Evolutionary conservation across 2,797 vertebrate species (phyloP).

Genomic region (Ctenopoma multispine): DNA sequence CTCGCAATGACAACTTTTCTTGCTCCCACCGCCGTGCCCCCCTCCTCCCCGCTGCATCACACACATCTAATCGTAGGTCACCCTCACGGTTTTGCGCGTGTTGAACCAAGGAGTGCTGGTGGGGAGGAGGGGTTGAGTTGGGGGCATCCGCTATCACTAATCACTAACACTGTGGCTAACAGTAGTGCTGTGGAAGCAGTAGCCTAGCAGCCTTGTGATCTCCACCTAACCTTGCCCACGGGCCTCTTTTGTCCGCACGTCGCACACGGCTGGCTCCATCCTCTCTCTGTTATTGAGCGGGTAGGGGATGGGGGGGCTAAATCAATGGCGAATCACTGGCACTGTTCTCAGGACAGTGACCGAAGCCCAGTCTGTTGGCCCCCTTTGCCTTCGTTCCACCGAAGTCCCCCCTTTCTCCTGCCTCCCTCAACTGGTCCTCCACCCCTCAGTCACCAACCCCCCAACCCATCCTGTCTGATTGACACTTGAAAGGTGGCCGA

Average conservation of each 20-base stretch:
- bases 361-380: constrained; percentile 88
- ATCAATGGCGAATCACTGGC: constrained; percentile 99
- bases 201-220: constrained; percentile 84
- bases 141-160: constrained; percentile 72
- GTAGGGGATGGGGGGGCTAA: constrained; percentile 83
- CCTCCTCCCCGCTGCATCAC: constrained; percentile 32
- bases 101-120: constrained; percentile 73
- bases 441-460: constrained; percentile 52
- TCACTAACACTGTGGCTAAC: constrained; percentile 74
- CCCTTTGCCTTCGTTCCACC: constrained; percentile 64
- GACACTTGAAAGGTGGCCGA: constrained; percentile 99
- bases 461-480: constrained; percentile 95
- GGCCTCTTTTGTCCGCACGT: constrained; percentile 91
- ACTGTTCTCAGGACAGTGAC: constrained; percentile 99
- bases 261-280: constrained; percentile 97
- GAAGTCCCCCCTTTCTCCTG: constrained; percentile 84
- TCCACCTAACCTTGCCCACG: constrained; percentile 99
- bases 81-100: constrained; percentile 74
- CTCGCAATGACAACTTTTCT: constrained; percentile 67
- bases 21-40: constrained; percentile 12
- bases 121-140: constrained; percentile 34
- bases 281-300: constrained; percentile 82
- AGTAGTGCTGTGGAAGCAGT: constrained; percentile 70
- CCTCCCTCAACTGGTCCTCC: constrained; percentile 67
- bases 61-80: constrained; percentile 76